A percentile compares a stretch with the other conserved stretches of the same genome.
Conservation (phyloP, 2,113 vertebrate species). For the Tichodroma muraria region DNA sequence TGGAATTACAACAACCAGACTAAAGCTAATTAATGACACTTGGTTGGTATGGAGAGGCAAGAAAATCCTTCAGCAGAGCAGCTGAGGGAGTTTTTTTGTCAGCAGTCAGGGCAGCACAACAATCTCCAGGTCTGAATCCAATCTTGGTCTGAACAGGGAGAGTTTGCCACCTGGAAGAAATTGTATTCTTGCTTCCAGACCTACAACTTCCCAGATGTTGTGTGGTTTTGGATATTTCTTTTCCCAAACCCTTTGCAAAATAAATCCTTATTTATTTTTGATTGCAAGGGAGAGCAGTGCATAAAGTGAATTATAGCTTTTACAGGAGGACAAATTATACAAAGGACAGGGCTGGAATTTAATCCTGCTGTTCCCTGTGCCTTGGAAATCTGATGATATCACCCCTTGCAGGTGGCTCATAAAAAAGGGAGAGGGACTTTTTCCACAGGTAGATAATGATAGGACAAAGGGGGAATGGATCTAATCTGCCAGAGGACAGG, state of each 20-base stretch:
- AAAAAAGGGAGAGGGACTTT: neutral
- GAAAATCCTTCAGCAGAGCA: neutral
- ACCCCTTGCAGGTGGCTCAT: neutral
- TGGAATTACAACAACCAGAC: conserved; percentile 56
- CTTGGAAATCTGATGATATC: neutral
- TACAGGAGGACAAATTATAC: neutral
- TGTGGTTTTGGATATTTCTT: neutral
- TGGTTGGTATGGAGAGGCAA: conserved; percentile 11
- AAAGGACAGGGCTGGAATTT: neutral
- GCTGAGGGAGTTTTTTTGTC: neutral
- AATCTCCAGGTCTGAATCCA: too few species aligned
- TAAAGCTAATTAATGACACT: conserved; percentile 59
- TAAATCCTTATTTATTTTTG: too few species aligned
- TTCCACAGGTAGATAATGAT: neutral
- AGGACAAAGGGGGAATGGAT: neutral
- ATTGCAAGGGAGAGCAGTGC: neutral
- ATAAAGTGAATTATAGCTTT: neutral
- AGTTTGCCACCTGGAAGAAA: neutral
- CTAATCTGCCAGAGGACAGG: neutral
- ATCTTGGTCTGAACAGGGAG: neutral
- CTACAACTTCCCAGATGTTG: neutral
- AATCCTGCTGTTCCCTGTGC: neutral
- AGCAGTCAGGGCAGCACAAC: neutral
- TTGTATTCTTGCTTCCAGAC: neutral
- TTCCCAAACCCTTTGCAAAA: neutral